Evolutionary conservation across 2,113 vertebrate genomes (phyloP).

Genomic region (Odocoileus hemionus): DNA sequence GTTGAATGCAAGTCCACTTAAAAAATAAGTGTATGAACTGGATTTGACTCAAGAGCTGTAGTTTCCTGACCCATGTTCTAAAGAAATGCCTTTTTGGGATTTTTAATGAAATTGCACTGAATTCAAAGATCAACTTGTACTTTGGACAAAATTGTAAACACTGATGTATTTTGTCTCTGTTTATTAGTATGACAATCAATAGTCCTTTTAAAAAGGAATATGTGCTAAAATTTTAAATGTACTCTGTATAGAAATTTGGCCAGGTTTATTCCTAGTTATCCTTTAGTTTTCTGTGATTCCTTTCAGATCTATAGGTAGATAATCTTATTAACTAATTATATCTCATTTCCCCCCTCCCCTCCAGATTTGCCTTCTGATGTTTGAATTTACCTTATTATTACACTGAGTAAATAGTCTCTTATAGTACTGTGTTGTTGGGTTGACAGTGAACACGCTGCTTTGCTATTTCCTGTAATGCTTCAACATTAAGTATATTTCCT

Average conservation of each 20-base stretch:
- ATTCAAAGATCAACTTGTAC: background rate
- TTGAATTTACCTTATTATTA: background rate
- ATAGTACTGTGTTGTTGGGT: fast-evolving
- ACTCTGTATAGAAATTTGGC: fast-evolving
- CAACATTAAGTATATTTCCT: background rate
- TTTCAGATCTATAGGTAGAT: background rate
- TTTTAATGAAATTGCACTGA: background rate
- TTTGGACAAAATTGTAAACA: background rate
- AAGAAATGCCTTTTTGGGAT: background rate
- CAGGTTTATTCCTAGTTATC: background rate
- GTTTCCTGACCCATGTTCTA: background rate
- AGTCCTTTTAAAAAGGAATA: background rate
- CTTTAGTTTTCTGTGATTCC: background rate
- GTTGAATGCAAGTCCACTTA: background rate
- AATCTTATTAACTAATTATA: background rate
- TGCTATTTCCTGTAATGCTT: background rate
- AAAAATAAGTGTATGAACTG: background rate
- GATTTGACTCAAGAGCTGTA: background rate
- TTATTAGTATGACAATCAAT: background rate
- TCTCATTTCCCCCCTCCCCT: too few relatives aligned
- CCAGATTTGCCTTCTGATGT: background rate
- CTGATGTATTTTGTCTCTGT: background rate
- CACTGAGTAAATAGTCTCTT: too few relatives aligned
- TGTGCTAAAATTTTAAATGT: background rate
- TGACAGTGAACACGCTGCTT: background rate